phyloP scores from a whole-genome alignment of 2,888 invertebrate genomes.

The Cerastis rubricosa region DNA sequence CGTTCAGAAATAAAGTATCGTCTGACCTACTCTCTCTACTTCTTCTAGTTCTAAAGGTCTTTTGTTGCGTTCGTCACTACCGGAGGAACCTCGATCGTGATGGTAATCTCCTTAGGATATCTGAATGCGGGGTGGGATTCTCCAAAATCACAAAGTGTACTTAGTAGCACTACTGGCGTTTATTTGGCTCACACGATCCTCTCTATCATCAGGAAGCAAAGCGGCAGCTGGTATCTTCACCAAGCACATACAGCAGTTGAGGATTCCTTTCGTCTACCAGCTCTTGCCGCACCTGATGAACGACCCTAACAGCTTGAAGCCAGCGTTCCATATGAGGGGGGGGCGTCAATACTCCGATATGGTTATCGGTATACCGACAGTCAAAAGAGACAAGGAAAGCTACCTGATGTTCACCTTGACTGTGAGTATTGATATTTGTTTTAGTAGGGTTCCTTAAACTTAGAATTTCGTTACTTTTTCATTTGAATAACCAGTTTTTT shows the following conservation, averaged over 20 bases:
- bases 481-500: not conserved
- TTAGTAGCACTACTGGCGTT: not conserved
- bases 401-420: conserved; percentile 95
- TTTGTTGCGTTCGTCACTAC: too few relatives aligned
- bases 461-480: not conserved
- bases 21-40: not conserved
- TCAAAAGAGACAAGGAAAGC: conserved; percentile 96
- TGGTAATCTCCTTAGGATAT: not conserved
- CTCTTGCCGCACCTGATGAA: conserved; percentile 96
- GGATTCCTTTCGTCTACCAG: conserved; percentile 95
- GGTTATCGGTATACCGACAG: conserved; percentile 97
- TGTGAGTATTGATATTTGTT: conserved; percentile 68
- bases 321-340: conserved; percentile 94
- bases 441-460: not conserved
- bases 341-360: conserved; percentile 94
- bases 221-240: conserved; percentile 81
- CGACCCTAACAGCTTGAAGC: conserved; percentile 94
- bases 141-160: not conserved
- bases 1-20: conserved; percentile 24
- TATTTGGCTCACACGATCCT: not conserved
- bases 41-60: not conserved
- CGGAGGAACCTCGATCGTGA: not conserved
- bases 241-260: conserved; percentile 86
- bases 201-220: conserved; percentile 67
- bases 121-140: not conserved